Evolutionary conservation across 2,797 vertebrate species (phyloP).

Genomic region (Cirrhinus mrigala): DNA sequence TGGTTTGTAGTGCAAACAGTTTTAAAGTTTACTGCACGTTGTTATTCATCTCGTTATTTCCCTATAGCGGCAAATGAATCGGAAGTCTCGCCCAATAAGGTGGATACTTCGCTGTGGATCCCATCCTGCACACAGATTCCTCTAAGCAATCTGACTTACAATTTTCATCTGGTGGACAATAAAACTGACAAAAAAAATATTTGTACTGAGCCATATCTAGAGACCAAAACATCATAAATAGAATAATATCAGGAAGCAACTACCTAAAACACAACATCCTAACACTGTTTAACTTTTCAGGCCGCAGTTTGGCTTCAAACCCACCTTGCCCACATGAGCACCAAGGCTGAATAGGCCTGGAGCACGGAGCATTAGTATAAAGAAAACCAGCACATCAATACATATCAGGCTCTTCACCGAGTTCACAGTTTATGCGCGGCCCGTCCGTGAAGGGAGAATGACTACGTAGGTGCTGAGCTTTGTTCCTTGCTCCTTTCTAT

Average conservation of each 20-base stretch:
- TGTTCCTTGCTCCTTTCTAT: constrained; percentile 47
- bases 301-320: background rate
- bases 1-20: too few species aligned
- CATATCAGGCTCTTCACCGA: constrained; percentile 11
- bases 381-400: constrained; percentile 10
- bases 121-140: background rate
- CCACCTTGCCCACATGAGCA: background rate
- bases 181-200: background rate
- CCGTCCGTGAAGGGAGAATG: background rate
- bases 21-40: too few species aligned
- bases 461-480: constrained; percentile 42
- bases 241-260: background rate
- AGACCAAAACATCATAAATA: background rate
- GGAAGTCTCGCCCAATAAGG: too few species aligned
- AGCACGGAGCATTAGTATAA: background rate
- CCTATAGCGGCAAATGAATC: too few species aligned
- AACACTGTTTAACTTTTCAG: background rate
- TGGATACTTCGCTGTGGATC: background rate
- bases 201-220: background rate
- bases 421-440: constrained; percentile 10
- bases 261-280: background rate
- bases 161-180: background rate
- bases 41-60: too few species aligned
- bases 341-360: background rate
- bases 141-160: background rate